Evolutionary conservation across 1,140 invertebrate species (phyloP).

Genomic region (Leptinotarsa defecta): DNA sequence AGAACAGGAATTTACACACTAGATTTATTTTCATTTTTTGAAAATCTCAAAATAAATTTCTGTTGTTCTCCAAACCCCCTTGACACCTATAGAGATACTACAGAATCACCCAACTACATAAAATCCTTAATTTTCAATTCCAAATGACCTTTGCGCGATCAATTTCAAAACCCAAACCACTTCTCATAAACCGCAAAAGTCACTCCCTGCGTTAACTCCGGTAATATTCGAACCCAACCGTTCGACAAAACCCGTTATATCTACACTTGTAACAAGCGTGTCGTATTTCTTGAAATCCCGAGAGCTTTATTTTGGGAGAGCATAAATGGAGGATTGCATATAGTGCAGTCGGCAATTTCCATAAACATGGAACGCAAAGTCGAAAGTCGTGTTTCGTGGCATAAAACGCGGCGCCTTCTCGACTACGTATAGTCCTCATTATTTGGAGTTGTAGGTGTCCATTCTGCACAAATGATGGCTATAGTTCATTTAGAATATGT

Average conservation of each 20-base stretch:
- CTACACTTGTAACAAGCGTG: not conserved
- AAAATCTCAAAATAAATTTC: no score
- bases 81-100: no score
- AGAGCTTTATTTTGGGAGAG: slow-evolving; percentile 5
- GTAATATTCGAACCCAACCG: not conserved
- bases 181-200: no score
- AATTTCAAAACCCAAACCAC: no score
- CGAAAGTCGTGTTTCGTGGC: not conserved
- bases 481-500: no score
- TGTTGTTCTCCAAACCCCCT: no score
- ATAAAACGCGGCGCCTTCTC: not conserved
- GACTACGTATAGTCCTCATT: not conserved
- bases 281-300: not conserved
- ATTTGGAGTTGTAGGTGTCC: not conserved
- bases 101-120: no score
- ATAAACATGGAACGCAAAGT: slow-evolving; percentile 8
- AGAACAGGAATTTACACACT: no score
- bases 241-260: not conserved
- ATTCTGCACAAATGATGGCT: not conserved
- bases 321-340: slow-evolving; percentile 5
- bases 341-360: slow-evolving; percentile 7
- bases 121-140: no score
- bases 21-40: no score
- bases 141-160: no score
- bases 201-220: not conserved